Percentiles rank a stretch among this genome's conserved stretches.
Evolutionary conservation across 2,888 invertebrate species (phyloP).

Genomic region (Keiferia lycopersicella): DNA sequence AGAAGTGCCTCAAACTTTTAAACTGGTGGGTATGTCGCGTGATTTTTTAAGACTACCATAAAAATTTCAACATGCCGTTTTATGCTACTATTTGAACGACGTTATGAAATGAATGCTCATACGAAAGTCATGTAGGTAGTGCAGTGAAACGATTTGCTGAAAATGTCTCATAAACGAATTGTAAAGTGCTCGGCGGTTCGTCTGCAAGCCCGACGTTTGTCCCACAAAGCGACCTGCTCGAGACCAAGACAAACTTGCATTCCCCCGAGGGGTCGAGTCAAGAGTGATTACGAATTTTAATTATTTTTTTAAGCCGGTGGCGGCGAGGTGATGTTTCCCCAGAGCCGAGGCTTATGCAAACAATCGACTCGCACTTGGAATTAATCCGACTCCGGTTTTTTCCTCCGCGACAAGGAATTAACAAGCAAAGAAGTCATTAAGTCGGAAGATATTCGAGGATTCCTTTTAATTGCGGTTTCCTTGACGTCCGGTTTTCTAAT

Average conservation of each 20-base stretch:
- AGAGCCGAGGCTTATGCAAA: conserved; percentile 77
- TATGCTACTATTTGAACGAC: conserved; percentile 60
- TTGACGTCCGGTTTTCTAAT: conserved; percentile 74
- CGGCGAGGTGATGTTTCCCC: conserved; percentile 79
- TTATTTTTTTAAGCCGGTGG: conserved; percentile 82
- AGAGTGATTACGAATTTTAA: conserved; percentile 82
- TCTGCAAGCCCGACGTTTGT: conserved; percentile 42
- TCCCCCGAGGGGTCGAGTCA: conserved; percentile 72
- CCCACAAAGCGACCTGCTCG: conserved; percentile 47
- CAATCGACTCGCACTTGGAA: conserved; percentile 81
- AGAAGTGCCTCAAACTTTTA: conserved; percentile 64
- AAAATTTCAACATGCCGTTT: conserved; percentile 65
- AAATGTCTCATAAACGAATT: conserved; percentile 55
- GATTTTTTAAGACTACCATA: conserved; percentile 67
- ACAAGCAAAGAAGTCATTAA: conserved; percentile 82
- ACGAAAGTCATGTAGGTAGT: conserved; percentile 63
- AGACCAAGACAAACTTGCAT: conserved; percentile 55
- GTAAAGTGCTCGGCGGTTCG: conserved; percentile 52
- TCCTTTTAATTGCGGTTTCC: conserved; percentile 78
- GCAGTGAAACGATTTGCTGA: conserved; percentile 55
- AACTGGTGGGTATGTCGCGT: conserved; percentile 63
- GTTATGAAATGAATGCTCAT: conserved; percentile 54
- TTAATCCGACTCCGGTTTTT: conserved; percentile 77
- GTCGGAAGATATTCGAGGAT: conserved; percentile 79
- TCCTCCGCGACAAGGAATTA: conserved; percentile 80